These are phyloP conservation scores for Nemopilema nomurai DNA, from an alignment of 30 jellyfish, hydroid and myxozoan genomes.

Conservation along the genomic window DNA sequence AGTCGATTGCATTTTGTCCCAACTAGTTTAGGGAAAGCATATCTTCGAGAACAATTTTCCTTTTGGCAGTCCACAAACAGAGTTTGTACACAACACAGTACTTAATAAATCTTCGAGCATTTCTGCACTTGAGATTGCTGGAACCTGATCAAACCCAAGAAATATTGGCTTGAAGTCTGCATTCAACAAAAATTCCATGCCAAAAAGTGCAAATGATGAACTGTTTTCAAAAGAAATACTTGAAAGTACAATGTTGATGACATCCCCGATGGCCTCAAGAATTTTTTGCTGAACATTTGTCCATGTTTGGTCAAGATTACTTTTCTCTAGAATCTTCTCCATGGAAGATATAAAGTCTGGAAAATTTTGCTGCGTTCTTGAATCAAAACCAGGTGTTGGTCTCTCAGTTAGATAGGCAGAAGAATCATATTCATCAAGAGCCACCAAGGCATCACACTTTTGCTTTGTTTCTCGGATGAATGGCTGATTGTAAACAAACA, in stretches of 20 bases:
- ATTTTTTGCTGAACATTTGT: constrained; percentile 46
- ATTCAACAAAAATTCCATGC: constrained; percentile 60
- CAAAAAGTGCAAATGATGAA: constrained; percentile 46
- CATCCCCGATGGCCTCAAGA: constrained; percentile 24
- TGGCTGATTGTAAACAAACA: constrained; percentile 58
- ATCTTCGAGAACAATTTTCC: constrained; percentile 11
- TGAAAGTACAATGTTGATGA: constrained; percentile 2
- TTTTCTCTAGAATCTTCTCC: constrained; percentile 28
- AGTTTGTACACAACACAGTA: constrained; percentile 3
- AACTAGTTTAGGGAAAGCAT: not conserved
- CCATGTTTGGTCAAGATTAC: constrained; percentile 61
- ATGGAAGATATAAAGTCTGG: constrained; percentile 33
- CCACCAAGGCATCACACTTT: constrained; percentile 14
- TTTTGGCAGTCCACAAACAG: constrained; percentile 6
- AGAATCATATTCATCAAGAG: constrained; percentile 63
- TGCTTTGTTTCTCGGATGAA: constrained; percentile 42
- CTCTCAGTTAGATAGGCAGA: constrained; percentile 33
- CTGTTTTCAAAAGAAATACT: not conserved
- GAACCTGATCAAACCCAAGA: constrained; percentile 52
- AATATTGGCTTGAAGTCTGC: constrained; percentile 34
- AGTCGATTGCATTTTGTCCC: not conserved
- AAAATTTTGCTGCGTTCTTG: constrained; percentile 27
- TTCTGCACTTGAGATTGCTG: constrained; percentile 18
- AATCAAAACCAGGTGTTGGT: constrained; percentile 15
- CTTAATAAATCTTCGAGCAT: constrained; percentile 17